Evolutionary conservation across 2,797 vertebrate species (phyloP), one percentile per base, ranked within the genome.

Genomic region (Sebastiscus albofasciatus): DNA sequence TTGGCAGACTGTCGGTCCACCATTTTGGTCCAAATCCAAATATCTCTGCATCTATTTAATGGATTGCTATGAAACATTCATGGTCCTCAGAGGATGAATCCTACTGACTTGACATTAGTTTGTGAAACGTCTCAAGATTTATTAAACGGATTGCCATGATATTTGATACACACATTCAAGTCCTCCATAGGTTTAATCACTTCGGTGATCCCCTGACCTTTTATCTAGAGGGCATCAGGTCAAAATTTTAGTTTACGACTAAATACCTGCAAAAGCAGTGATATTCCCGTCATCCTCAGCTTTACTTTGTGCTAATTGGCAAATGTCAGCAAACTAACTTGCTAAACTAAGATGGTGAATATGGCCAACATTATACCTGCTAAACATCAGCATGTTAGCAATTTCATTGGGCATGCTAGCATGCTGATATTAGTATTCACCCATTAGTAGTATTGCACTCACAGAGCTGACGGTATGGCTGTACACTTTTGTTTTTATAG

Each of bases 221-320:
- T 64, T 39, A 24, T 36, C 4, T 26, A 26, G 27, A 4, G 0
- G 10, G 31, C 26, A 31, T 59, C 33, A 39, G n/a, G 22, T 36
- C 0, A 12, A 2, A 0, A 34, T 34, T 11, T 61, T 0, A 13
- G 4, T 22, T 56, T 56, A 56, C 2, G 3, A 56, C 33, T 8
- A 61, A 61, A 61, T 33, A 31, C 20, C 59, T 33, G 29, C 59
- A 61, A 10, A 61, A 61, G 18, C 59, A 20, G 20, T 0, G 8
- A n/a, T 4, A 61, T 61, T 5, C 26, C 27, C 26, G 20, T 18
- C 58, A 18, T 27, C 0, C 58, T 59, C 39, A 0, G 16, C 58
- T 60, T 8, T 31, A 18, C 58, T 20, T 60, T 0, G 26, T 60
- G 27, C 16, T 31, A 60, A 31, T 60, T 60, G 0, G 16, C 24